phyloP scores from a whole-genome alignment of 2,113 vertebrate genomes.

The Cavia aperea region DNA sequence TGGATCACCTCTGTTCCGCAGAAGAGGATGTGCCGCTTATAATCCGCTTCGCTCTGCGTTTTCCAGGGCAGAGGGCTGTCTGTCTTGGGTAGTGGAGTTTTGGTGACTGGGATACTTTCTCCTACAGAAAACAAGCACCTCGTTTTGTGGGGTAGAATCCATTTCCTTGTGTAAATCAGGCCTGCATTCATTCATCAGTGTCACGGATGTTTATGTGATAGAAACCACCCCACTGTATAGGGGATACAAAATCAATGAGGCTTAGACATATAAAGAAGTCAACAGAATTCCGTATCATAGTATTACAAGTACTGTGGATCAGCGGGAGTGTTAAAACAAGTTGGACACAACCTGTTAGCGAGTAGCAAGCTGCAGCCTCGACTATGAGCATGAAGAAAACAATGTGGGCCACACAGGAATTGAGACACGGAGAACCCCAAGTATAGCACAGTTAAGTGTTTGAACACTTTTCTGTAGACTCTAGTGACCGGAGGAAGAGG shows the following conservation, averaged over 20 bases:
- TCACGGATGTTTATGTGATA: rapidly evolving
- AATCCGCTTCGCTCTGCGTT: constrained; percentile 70
- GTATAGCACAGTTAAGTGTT: too few species aligned
- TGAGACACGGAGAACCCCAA: neutral
- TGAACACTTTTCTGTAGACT: neutral
- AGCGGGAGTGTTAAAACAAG: neutral
- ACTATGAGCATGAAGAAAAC: neutral
- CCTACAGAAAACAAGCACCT: constrained; percentile 70
- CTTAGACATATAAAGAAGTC: neutral
- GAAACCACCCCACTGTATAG: neutral
- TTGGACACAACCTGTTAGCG: neutral
- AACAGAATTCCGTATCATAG: neutral
- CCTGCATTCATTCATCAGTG: neutral
- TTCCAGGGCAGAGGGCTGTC: constrained; percentile 74
- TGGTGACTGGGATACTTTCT: constrained; percentile 81
- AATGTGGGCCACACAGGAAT: neutral
- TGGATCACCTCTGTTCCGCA: constrained; percentile 83
- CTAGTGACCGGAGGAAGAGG: neutral
- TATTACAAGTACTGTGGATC: neutral
- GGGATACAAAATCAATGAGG: neutral
- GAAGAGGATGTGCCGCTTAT: constrained; percentile 78
- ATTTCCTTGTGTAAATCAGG: neutral
- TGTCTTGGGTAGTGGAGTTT: constrained; percentile 70
- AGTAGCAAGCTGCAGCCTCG: neutral
- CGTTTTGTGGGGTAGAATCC: neutral